phyloP scores from a whole-genome alignment of 2,888 invertebrate species.

The Escarpia spicata region DNA sequence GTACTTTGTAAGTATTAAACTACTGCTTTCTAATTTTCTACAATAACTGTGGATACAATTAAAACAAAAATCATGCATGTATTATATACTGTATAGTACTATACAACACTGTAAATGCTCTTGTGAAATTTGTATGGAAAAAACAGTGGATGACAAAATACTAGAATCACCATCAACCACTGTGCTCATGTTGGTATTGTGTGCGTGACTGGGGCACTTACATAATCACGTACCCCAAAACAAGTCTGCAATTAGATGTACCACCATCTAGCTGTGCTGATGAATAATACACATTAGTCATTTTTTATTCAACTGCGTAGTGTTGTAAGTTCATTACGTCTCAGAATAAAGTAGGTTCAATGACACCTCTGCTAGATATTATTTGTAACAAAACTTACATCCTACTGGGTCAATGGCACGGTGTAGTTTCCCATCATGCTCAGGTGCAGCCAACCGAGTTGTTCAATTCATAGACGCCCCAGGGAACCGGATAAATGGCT shows the following conservation, averaged over 20 bases:
- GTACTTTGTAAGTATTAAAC: no score
- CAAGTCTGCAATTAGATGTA: no score
- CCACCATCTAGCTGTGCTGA: background rate
- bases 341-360: background rate
- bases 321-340: background rate
- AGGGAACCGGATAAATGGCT: background rate
- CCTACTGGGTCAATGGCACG: background rate
- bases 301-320: background rate
- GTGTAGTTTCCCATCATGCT: background rate
- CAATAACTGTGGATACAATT: no score
- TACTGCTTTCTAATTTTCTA: no score
- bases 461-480: background rate
- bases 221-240: background rate
- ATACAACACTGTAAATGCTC: background rate
- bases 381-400: background rate
- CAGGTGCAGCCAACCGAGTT: background rate
- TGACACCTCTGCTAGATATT: background rate
- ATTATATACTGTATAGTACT: no score
- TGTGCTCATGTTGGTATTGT: background rate
- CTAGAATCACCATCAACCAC: background rate
- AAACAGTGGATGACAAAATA: background rate
- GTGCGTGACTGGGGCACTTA: background rate
- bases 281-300: background rate
- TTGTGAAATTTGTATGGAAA: background rate
- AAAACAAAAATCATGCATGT: no score